Base-by-base conservation (phyloP, 1,140 invertebrate species). In the Stratiolaelaps scimitus region DNA sequence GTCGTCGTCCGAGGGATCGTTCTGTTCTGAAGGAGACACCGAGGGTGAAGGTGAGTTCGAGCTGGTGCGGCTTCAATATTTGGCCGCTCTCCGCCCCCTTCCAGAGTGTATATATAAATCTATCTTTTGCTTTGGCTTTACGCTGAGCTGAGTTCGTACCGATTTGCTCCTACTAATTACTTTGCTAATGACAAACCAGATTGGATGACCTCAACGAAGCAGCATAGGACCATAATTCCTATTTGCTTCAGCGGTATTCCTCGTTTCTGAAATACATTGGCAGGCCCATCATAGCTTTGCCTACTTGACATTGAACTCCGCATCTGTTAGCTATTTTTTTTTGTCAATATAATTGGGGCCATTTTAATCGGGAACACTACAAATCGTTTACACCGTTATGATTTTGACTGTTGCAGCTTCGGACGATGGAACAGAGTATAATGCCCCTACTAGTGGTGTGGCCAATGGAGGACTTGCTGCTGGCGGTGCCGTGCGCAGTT, bases 351-450 rank as follows among this genome's bases (percentile, higher is more conserved):
- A n/a, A n/a, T 40, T 40, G 10, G 34, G 4, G 10, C 34, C 10
- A 40, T 40, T 40, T 48, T 67, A 48, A n/a, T 43, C 68, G 67
- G 69, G 53, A 7, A 68, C 68, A 19, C 48, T 69, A 45, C 68
- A n/a, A n/a, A n/a, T n/a, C n/a, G n/a, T n/a, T n/a, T 67, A 13
- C 71, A 82, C 69, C 83, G 84, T 71, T 83, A 83, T n/a, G 83
- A 74, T 53, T 72, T 82, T 1, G 81, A 81, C n/a, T 43, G 84
- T 83, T 75, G 83, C 84, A 56, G 82, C 84, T 70, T 84, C 82
- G 30, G 81, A 83, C 71, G 74, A 80, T 44, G 81, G 79, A 34
- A 78, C 76, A 34, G 80, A 82, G 68, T 74, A 76, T 67, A 74
- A 73, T 68, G 73, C 76, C 64, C 72, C 71, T 43, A 69, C 72